These are phyloP conservation scores for Harpegnathos saltator DNA, from an alignment of 1,140 invertebrate species.

Conservation along the genomic window DNA sequence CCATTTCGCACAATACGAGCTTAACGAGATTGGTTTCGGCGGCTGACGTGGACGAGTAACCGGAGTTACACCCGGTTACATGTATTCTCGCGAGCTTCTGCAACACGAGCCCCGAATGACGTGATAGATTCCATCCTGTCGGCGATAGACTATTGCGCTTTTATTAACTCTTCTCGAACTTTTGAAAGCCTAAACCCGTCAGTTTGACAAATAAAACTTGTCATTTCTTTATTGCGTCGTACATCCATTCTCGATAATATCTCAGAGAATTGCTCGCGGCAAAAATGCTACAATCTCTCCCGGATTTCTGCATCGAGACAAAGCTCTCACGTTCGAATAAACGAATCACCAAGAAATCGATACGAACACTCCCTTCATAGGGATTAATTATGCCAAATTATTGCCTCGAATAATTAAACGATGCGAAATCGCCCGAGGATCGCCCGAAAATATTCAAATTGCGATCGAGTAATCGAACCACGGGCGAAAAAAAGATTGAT, in stretches of 20 bases:
- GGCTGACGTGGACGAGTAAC: slow-evolving; percentile 52
- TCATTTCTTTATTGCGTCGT: slow-evolving; percentile 15
- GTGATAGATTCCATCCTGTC: slow-evolving; percentile 59
- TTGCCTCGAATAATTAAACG: not conserved
- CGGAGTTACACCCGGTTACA: slow-evolving; percentile 53
- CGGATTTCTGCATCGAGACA: not conserved
- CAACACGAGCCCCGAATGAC: slow-evolving; percentile 49
- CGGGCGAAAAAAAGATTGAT: not conserved
- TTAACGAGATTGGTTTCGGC: slow-evolving; percentile 58
- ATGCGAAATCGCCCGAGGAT: not conserved
- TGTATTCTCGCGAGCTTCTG: slow-evolving; percentile 39
- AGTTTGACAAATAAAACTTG: slow-evolving; percentile 7
- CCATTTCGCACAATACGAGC: slow-evolving; percentile 41
- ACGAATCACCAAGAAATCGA: not conserved
- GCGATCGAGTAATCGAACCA: not conserved
- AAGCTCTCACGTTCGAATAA: not conserved
- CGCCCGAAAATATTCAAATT: not conserved
- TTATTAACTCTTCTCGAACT: slow-evolving; percentile 46
- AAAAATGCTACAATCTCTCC: not conserved
- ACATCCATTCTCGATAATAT: slow-evolving; percentile 5
- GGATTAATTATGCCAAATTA: not conserved
- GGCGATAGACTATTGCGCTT: slow-evolving; percentile 42
- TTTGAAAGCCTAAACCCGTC: slow-evolving; percentile 19
- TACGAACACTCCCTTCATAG: too few species aligned
- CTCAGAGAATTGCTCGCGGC: not conserved